Base-by-base conservation (phyloP, 2,888 invertebrate species). In the Diploptera punctata region DNA sequence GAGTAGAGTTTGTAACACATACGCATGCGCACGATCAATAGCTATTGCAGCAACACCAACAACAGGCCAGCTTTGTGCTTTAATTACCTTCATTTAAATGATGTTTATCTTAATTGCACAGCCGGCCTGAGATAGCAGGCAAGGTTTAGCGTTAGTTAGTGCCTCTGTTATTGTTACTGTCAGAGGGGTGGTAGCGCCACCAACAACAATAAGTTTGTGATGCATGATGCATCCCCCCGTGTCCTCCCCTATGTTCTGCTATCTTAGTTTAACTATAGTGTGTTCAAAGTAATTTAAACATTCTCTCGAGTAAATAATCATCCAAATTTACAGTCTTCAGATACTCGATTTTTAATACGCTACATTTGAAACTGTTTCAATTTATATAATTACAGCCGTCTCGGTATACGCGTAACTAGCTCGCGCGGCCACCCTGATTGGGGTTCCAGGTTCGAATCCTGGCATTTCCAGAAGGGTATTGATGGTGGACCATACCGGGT, bases 91-190 rank as follows among this genome's bases (percentile, higher is more conserved):
- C 74, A 75, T 74, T 75, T 75, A 74, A 74, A 74, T 73, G 75
- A 75, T 75, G 75, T 75, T 75, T 75, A 75, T 75, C 75, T 75
- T 74, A 75, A 75, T 75, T 75, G 73, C 75, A 74, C 72, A 52
- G 68, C 73, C 72, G 43, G 61, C 67, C 72, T 67, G 70, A 72
- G 72, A 70, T 74, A 67, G 71, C 70, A 68, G 69, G 61, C 65
- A 43, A 68, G 68, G 62, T 68, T 44, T 60, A 54, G 26, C 68
- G 68, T 68, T 68, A 68, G 71, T 67, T 71, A 65, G 67, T 38
- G 54, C 54, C 24, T 24, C 21, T 72, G 72, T 74, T 74, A 74
- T 74, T 74, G 74, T 74, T 74, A 68, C 69, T 74, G 74, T 72
- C 74, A 74, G 60, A 33, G 62, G 61, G 54, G 67, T 57, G 31